Evolutionary conservation across 2,888 invertebrate species (phyloP), one percentile per base, ranked within the genome.

Genomic region (Parnassius mnemosyne): DNA sequence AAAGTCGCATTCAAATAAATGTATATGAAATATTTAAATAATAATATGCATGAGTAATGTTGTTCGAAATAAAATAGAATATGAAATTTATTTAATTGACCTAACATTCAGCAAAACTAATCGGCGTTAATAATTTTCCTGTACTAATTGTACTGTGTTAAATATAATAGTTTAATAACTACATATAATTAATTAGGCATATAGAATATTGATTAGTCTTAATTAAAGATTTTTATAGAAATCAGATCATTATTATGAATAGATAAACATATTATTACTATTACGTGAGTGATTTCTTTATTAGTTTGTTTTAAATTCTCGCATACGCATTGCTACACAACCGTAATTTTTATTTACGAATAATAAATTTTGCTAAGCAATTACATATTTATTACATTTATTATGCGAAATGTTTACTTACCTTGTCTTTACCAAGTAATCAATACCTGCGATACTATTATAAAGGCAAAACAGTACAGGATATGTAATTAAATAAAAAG

Each of bases 101-200:
- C 34, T 34, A 34, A 34, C 34, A 34, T 34, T 34, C 34, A 34
- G 34, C 25, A 11, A 46, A 34, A 20, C 59, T 34, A 53, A 53
- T 52, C n/a, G 13, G 41, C 25, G 53, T 51, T 46, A 25, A 20
- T 41, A 41, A 34, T 34, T 34, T 34, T 34, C 34, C 5, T 34
- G 34, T 34, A 7, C 7, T 7, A 34, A 20, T 20, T 20, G 20
- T 20, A 20, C 20, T 20, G 20, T 20, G 20, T 34, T 7, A 34
- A 7, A 5, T 34, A 34, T 7, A 34, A 34, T 34, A 34, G 34
- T 34, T 34, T 34, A 34, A 34, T 34, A 25, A 34, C 44, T 46
- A 61, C 9, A 50, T 61, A 62, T 57, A n/a, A 53, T 41, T 53
- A 53, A 57, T 57, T 56, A 47, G 53, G 56, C 43, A 56, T 56